phyloP scores from a whole-genome alignment of 2,113 vertebrate species.

The Misgurnus anguillicaudatus region DNA sequence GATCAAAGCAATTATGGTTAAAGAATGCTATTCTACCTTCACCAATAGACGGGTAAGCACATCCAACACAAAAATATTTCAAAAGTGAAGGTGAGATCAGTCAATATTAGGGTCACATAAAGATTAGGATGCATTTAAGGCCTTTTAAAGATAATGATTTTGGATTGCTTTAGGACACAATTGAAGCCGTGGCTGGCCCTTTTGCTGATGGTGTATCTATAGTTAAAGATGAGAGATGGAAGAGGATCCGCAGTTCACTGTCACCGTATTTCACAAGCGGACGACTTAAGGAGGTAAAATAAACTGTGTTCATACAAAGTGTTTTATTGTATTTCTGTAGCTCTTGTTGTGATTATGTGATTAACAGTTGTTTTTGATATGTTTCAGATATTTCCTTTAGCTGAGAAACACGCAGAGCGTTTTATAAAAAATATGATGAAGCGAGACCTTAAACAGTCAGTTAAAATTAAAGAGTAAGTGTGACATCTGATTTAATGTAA shows the following conservation, averaged over 20 bases:
- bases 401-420: conserved; percentile 59
- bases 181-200: conserved; percentile 1
- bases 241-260: conserved; percentile 69
- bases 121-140: background rate
- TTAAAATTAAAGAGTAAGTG: conserved; percentile 69
- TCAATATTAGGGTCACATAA: background rate
- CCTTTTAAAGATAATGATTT: background rate
- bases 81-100: no score
- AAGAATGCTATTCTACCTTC: conserved; percentile 77
- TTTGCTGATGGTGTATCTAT: conserved; percentile 61
- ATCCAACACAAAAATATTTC: background rate
- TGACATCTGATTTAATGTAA: background rate
- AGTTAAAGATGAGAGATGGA: conserved; percentile 75
- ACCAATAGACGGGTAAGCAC: conserved; percentile 75
- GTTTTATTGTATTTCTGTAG: background rate
- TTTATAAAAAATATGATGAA: conserved; percentile 59
- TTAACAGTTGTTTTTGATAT: background rate
- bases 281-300: conserved; percentile 71
- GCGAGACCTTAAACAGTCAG: conserved; percentile 50
- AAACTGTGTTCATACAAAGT: background rate
- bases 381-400: conserved; percentile 65
- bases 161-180: background rate
- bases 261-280: conserved; percentile 79
- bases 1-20: conserved; percentile 77
- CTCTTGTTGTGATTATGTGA: background rate